phyloP scores from a whole-genome alignment of 2,797 vertebrate genomes.

The Apogon talboti region DNA sequence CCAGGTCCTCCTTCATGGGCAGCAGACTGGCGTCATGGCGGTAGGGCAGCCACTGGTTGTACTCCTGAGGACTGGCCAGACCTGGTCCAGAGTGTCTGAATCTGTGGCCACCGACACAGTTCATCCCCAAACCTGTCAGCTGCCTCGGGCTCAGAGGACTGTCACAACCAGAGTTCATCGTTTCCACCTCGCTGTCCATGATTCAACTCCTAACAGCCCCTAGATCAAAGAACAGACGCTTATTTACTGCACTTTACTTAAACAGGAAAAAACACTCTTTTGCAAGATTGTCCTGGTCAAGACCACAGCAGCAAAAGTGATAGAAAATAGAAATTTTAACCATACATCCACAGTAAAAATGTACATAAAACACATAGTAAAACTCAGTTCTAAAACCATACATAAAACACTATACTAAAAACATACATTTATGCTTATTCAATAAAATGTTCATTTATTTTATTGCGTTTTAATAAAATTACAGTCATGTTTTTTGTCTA shows the following conservation, averaged over 20 bases:
- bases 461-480: background rate
- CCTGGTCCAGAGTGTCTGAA: constrained; percentile 86
- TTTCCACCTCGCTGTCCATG: constrained; percentile 62
- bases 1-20: constrained; percentile 97
- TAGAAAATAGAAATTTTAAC: no score
- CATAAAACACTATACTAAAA: no score
- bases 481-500: background rate
- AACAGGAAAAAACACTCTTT: no score
- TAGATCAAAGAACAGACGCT: constrained; percentile 1
- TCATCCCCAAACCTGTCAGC: constrained; percentile 81
- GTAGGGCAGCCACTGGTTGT: constrained; percentile 93
- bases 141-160: constrained; percentile 54
- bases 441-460: background rate
- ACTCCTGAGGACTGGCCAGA: constrained; percentile 92
- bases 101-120: constrained; percentile 84
- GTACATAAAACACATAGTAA: no score
- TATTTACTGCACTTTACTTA: no score
- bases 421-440: no score
- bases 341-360: no score
- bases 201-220: constrained; percentile 20
- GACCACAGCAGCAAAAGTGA: no score
- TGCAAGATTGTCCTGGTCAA: no score
- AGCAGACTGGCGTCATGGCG: constrained; percentile 93
- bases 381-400: no score
- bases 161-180: constrained; percentile 31